Evolutionary conservation across 2,888 invertebrate species (phyloP), one percentile per base, ranked within the genome.

Genomic region (Adelognathus sp.): DNA sequence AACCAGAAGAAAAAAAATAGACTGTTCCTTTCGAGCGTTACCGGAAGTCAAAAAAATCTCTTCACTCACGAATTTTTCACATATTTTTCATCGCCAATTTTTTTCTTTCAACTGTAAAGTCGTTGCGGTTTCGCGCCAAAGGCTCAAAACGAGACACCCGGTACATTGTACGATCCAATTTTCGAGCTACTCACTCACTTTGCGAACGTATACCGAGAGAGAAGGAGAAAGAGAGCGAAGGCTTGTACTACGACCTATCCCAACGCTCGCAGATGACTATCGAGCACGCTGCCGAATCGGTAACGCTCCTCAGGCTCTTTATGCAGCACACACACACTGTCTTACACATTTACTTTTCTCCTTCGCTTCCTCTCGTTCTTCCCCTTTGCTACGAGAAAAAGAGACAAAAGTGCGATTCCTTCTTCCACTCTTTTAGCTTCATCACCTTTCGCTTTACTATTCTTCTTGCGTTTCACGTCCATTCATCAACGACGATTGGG

Each of bases 231-330:
- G 79, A 46, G 44, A 78, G 75, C 80, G 73, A 72, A 76, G 66
- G 71, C 83, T 81, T 78, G 81, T 41, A 39, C 60, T 50, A 76
- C 78, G 83, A 90, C 90, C 90, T 90, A 90, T 89, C 89, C 85
- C 88, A 90, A 90, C 87, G 85, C 87, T 88, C 86, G 86, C 66
- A 85, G 89, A 89, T 88, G 87, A 88, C 88, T 89, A 89, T 89
- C 88, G 86, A 85, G 82, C 83, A 83, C 83, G 39, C 71, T 52
- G 82, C 80, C 83, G 85, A 86, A 87, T 86, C 84, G 76, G 83
- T 82, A 81, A 80, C 81, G 81, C 80, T 83, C 80, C 61, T 58
- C 81, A 61, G 73, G 77, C 77, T 67, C 73, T 75, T 33, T 76
- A n/a, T n/a, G n/a, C 69, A 66, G 56, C 67, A 50, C 71, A 33